Percentiles rank a stretch among this genome's conserved stretches.
Conservation (phyloP, 2,888 invertebrate species). For the Orthonychiurus folsomi region DNA sequence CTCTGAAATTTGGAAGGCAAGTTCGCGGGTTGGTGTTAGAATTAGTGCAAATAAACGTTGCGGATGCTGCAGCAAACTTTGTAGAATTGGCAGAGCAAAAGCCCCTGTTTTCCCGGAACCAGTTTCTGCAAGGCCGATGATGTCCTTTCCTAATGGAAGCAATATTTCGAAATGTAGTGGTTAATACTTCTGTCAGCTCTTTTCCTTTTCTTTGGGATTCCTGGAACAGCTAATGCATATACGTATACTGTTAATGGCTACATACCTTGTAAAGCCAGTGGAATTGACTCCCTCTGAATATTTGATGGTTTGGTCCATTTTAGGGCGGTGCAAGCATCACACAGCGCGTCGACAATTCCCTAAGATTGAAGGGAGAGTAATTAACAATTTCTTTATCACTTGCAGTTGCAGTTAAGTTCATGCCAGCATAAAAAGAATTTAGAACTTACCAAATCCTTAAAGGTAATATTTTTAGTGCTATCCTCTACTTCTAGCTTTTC, state of each 20-base stretch:
- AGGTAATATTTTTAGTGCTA: conserved; percentile 45
- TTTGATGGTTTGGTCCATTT: conserved; percentile 93
- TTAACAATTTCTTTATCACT: neutral
- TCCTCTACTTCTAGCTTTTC: conserved; percentile 4
- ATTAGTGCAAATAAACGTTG: conserved; percentile 89
- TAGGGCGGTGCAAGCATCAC: conserved; percentile 80
- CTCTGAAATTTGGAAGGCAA: conserved; percentile 97
- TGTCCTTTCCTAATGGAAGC: conserved; percentile 59
- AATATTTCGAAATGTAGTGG: no score
- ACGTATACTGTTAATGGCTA: neutral
- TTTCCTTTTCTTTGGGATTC: no score
- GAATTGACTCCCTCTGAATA: conserved; percentile 90
- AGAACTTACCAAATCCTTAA: conserved; percentile 54
- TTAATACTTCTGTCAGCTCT: no score
- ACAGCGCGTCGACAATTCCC: conserved; percentile 84
- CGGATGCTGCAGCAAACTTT: conserved; percentile 78
- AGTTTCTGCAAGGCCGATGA: conserved; percentile 68
- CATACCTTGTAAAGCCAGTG: conserved; percentile 74
- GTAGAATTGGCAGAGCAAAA: conserved; percentile 91
- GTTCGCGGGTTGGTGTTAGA: conserved; percentile 91
- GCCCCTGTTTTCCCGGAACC: conserved; percentile 97
- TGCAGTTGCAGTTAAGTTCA: neutral
- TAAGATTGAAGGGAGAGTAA: conserved; percentile 43
- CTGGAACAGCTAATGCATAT: conserved; percentile 6
- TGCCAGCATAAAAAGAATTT: conserved; percentile 1